Evolutionary conservation across 2,888 invertebrate genomes (phyloP), one percentile per base, ranked within the genome.

Genomic region (Idaea biselata): DNA sequence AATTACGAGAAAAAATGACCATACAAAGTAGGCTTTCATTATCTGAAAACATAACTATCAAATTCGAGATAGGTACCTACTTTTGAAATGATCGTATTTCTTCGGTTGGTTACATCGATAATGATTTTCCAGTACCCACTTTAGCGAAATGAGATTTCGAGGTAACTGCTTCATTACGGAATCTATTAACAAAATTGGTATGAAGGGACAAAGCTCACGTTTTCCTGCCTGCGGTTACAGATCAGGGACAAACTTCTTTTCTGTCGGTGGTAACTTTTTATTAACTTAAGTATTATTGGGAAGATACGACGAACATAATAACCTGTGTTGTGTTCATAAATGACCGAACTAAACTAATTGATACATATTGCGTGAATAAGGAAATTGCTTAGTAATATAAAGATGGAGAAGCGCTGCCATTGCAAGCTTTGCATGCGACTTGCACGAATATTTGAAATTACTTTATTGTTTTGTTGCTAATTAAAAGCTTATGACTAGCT

Each of bases 111-210:
- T 88, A 85, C 81, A 83, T 81, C 81, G 85, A 84, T 91, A 91
- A 91, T 91, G 88, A 91, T 87, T 88, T 89, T 89, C 83, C 83
- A 81, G 82, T 82, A 83, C 85, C 83, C 87, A 86, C 87, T 89
- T 88, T 86, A 83, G 79, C 72, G 82, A 77, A 81, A 86, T 80
- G 80, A 81, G 83, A 77, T 83, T 81, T 75, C 74, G 72, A 72
- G 75, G 78, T 79, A 79, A 77, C 73, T 80, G 83, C 83, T 82
- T 82, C 82, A 80, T 86, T 84, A 76, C 73, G 75, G 73, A 78
- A 78, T 80, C 80, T 81, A 79, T 83, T 83, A 82, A 81, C 75
- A 70, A 71, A 78, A 80, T 79, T 76, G 77, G 68, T 76, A 75
- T 76, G 73, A 75, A 44, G 44, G 44, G 44, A 44, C 44, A 44